Evolutionary conservation across 2,797 vertebrate species (phyloP), one percentile per base, ranked within the genome.

Genomic region (Cirrhinus molitorella): DNA sequence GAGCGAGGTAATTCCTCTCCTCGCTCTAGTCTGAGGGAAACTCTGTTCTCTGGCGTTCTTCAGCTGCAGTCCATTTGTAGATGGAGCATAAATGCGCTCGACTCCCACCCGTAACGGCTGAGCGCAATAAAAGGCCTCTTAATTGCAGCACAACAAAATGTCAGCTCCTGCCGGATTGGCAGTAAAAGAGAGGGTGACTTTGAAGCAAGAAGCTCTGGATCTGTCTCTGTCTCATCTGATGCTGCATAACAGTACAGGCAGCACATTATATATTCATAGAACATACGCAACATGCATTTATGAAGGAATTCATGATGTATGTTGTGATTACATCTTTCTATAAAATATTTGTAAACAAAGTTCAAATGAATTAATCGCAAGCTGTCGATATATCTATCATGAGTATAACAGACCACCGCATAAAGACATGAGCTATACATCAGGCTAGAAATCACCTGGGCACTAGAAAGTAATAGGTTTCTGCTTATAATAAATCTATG

Each of bases 121-220:
- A 91, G 91, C 89, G 91, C 89, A 89, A 90, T 91, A 90, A 94
- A 92, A 93, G 73, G 73, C 83, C 84, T 86, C 90, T 90, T 96
- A 95, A 96, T 95, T 95, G 94, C 88, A 61, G 75, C 19, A 34
- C 85, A 86, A 88, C 75, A 89, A 89, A 89, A 90, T 11, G 51
- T 47, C 25, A 51, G 45, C 45, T 31, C 70, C 45, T 51, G 45
- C 3, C 21, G 6, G 71, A 34, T 55, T 12, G 49, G 49, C 17
- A 53, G 19, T 53, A 53, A 55, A 53, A 73, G 28, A 73, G 49
- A 74, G 49, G 49, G n/a, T 40, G 72, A 37, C 31, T 71, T 19
- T 73, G 71, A 73, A 73, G 70, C 49, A 31, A 49, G 17, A 51
- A 73, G 47, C 47, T 73, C 70, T 51, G 47, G 25, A 17, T 19